phyloP scores from a whole-genome alignment of 2,888 invertebrate genomes.

The Neoscelio sp. region DNA sequence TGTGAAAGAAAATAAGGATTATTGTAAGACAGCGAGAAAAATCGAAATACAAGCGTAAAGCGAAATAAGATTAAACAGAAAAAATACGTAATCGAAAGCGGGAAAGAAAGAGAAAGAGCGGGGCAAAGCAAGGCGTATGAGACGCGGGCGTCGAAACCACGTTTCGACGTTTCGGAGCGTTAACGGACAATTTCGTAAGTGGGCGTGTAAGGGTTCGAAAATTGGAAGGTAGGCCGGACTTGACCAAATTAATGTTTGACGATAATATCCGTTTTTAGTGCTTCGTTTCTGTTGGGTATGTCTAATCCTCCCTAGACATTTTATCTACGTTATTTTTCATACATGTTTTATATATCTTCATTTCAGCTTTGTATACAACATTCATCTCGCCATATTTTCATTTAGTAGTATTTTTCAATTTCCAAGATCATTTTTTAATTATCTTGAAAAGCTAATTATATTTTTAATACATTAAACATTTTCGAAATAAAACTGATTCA shows the following conservation, averaged over 20 bases:
- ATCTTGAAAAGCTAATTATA: too few species aligned
- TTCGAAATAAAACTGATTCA: too few species aligned
- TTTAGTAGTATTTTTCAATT: too few species aligned
- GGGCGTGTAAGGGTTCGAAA: constrained; percentile 83
- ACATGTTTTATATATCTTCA: background rate
- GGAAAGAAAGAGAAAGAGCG: constrained; percentile 47
- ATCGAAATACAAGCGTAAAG: background rate
- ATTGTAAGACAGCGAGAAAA: background rate
- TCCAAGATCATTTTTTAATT: too few species aligned
- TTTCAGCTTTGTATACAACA: too few species aligned
- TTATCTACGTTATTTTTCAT: constrained; percentile 30
- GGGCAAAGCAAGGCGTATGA: constrained; percentile 50
- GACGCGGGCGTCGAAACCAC: constrained; percentile 77
- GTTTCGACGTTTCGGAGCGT: constrained; percentile 81
- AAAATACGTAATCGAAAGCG: constrained; percentile 29
- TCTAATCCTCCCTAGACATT: constrained; percentile 60
- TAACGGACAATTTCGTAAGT: constrained; percentile 82
- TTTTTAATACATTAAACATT: too few species aligned
- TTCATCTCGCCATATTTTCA: too few species aligned
- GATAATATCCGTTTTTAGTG: constrained; percentile 82
- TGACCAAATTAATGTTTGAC: constrained; percentile 83
- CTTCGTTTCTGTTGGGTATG: constrained; percentile 52
- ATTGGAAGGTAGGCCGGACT: constrained; percentile 83
- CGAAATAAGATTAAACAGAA: constrained; percentile 19
- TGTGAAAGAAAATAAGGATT: constrained; percentile 13